Evolutionary conservation across 2,888 invertebrate genomes (phyloP), one percentile per base, ranked within the genome.

Genomic region (Limnephilus marmoratus): DNA sequence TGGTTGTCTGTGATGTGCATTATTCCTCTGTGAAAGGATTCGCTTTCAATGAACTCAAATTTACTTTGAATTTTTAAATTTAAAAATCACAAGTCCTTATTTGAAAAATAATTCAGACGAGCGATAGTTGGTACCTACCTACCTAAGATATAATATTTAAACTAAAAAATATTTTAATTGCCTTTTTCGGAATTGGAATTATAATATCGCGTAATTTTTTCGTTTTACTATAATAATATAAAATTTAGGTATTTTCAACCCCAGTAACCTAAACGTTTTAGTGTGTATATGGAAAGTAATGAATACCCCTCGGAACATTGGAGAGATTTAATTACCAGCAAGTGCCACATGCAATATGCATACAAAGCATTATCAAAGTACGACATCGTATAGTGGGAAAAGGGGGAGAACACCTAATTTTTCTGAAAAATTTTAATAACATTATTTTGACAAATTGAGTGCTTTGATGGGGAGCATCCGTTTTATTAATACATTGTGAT

Each of bases 311-410:
- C 68, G 68, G 68, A 68, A n/a, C 68, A 68, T 87, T 83, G 90
- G 86, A 90, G 90, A 92, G 92, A 92, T 92, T 90, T 92, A 92
- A 92, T 92, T 92, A 92, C 92, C 82, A 68, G 29, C 92, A 92
- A 92, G 92, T 86, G 92, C 90, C 92, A 82, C 29, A 82, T 86
- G 92, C 90, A 90, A 82, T 37, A 82, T 90, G 92, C 90, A 91
- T 89, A 85, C 89, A 87, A 91, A 87, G 89, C 88, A 80, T 80
- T 80, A 80, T 68, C 88, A 68, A 37, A 80, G 37, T 89, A 49
- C 41, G 12, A 49, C 81, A 15, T 18, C 12, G 34, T 45, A 81
- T 45, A 49, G 90, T 41, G 37, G 81, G 45, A 81, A 31, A 31
- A 85, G 81, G 87, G 91, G 88, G 53, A 15, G 31, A 31, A 88